Evolutionary conservation across 2,113 vertebrate species (phyloP).

Genomic region (Butorides virescens): DNA sequence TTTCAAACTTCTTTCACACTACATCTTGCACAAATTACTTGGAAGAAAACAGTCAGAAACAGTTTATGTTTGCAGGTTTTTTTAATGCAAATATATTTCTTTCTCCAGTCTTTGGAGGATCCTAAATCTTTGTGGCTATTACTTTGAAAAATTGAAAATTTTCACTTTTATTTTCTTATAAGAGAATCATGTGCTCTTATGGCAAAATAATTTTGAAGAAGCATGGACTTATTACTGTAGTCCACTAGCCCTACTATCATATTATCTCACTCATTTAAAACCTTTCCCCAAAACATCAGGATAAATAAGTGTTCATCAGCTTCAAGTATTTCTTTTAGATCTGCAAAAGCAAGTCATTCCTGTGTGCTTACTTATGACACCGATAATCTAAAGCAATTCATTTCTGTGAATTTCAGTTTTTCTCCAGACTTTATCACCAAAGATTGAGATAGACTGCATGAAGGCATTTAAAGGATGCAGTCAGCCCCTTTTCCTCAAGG

Average conservation of each 20-base stretch:
- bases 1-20: background rate
- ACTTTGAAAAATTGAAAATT: background rate
- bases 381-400: background rate
- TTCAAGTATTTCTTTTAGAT: background rate
- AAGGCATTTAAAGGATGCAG: background rate
- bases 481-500: background rate
- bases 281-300: background rate
- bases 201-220: background rate
- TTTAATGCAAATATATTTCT: background rate
- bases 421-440: background rate
- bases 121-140: background rate
- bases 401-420: background rate
- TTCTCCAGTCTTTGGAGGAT: background rate
- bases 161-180: background rate
- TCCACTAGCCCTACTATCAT: background rate
- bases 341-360: background rate
- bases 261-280: background rate
- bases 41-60: background rate
- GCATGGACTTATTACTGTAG: background rate
- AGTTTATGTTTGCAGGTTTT: background rate
- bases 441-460: background rate
- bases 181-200: background rate
- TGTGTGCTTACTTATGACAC: background rate
- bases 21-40: slow-evolving; percentile 3
- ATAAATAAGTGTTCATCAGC: background rate